Base-by-base conservation (phyloP, 2,113 vertebrate species). In the Grantiella picta region DNA sequence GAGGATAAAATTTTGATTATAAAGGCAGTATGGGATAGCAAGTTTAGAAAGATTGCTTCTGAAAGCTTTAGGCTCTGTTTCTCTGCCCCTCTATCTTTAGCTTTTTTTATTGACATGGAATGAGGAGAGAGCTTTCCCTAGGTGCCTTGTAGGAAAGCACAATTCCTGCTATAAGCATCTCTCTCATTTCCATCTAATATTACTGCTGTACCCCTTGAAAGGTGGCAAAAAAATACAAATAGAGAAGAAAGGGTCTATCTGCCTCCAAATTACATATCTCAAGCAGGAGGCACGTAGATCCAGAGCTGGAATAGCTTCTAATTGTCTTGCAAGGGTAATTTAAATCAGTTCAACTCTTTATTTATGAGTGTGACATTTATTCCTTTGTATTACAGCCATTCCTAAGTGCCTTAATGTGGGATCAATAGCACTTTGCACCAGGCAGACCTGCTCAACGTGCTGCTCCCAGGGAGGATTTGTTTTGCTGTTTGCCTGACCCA, bases 291-390 rank as follows among this genome's bases (percentile, higher is more conserved):
- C 61, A 79, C 2, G 2, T 3, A 5, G 49, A 71, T 53, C 28
- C 76, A 89, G 82, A 50, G 31, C 47, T 68, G 71, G 47, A 90
- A 66, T 40, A 90, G 40, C 52, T 83, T 87, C 71, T 86, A 73
- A 93, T 90, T 94, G 63, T 85, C 87, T 94, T 80, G 42, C 85
- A 91, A 56, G 38, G 54, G 42, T 79, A 91, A 95, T 85, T 96
- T 69, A 73, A 92, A 94, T 89, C 56, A 88, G 54, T 80, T 63
- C 72, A 82, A 66, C 66, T 72, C 82, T 73, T 88, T 92, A 95
- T 92, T 95, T 96, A 88, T 72, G 75, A 81, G 65, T 7, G 57
- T 86, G 91, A 82, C 91, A 92, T 92, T 92, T 95, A 91, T 96
- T 95, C 94, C 91, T 77, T 45, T 92, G 70, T 91, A 95, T 88